Percentiles rank a stretch among this genome's conserved stretches.
Conservation (phyloP, 92 coral and sea anemone species). For the Heteractis magnifica region DNA sequence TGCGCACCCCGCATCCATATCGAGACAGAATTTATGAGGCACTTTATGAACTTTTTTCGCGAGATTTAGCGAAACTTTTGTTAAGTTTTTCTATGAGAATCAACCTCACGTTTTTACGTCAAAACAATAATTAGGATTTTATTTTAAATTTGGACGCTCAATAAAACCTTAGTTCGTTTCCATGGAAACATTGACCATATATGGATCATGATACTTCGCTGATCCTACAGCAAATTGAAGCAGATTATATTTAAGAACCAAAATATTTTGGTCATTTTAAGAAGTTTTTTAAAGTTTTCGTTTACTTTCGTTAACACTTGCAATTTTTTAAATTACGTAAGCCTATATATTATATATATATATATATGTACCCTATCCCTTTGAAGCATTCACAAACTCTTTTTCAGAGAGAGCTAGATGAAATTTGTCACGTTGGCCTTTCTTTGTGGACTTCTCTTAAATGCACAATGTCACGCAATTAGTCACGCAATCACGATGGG, state of each 20-base stretch:
- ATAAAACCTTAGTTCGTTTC: neutral
- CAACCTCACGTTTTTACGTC: neutral
- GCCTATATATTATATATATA: neutral
- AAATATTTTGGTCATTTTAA: neutral
- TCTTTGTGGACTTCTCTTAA: neutral
- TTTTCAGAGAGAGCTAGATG: neutral
- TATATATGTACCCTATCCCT: neutral
- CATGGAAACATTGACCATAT: constrained; percentile 2
- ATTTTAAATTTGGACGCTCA: neutral
- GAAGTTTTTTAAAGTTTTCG: neutral
- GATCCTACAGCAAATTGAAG: neutral
- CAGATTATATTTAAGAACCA: neutral
- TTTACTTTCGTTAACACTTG: neutral
- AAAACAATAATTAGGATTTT: neutral
- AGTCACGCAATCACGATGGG: neutral
- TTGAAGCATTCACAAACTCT: neutral
- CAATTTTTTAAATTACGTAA: neutral
- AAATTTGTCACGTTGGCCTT: neutral
- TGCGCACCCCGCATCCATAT: no score
- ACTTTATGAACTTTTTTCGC: no score
- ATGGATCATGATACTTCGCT: neutral
- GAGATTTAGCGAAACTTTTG: no score
- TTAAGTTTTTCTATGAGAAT: no score
- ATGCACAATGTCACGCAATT: neutral
- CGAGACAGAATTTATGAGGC: no score